Evolutionary conservation across 2,113 vertebrate genomes (phyloP).

Genomic region (Tragelaphus imberbis): DNA sequence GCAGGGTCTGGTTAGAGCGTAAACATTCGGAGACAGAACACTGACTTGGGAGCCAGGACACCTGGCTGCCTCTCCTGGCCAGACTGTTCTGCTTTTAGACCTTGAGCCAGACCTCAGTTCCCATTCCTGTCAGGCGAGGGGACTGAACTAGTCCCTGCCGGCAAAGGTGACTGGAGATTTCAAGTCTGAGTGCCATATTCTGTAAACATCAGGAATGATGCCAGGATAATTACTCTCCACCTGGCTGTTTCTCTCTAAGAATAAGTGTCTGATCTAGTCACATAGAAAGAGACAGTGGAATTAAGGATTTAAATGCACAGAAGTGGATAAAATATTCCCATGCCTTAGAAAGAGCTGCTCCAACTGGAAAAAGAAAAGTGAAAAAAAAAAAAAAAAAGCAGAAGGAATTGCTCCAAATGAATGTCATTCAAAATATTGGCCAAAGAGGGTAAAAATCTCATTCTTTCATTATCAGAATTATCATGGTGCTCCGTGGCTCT

Average conservation of each 20-base stretch:
- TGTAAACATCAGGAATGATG: neutral
- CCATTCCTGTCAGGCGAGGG: neutral
- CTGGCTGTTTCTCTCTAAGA: neutral
- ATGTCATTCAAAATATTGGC: neutral
- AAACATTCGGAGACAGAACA: neutral
- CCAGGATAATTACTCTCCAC: neutral
- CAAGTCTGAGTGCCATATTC: neutral
- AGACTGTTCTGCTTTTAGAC: neutral
- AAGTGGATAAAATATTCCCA: neutral
- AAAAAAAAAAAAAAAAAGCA: neutral
- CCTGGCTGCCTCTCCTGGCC: neutral
- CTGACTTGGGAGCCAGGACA: neutral
- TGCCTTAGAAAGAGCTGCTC: conserved; percentile 10
- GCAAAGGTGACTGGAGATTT: neutral
- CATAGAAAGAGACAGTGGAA: neutral
- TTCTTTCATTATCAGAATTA: neutral
- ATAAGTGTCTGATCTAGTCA: neutral
- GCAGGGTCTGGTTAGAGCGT: neutral
- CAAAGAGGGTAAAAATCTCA: neutral
- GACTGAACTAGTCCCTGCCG: neutral
- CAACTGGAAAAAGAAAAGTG: neutral
- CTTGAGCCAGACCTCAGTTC: neutral
- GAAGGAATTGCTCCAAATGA: neutral
- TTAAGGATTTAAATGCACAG: conserved; percentile 4
- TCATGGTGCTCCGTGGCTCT: neutral